A percentile compares a stretch with the other conserved stretches of the same genome.
These are phyloP conservation scores for Myanophis thanlyinensis DNA, from an alignment of 2,113 vertebrate species.

Conservation along the genomic window DNA sequence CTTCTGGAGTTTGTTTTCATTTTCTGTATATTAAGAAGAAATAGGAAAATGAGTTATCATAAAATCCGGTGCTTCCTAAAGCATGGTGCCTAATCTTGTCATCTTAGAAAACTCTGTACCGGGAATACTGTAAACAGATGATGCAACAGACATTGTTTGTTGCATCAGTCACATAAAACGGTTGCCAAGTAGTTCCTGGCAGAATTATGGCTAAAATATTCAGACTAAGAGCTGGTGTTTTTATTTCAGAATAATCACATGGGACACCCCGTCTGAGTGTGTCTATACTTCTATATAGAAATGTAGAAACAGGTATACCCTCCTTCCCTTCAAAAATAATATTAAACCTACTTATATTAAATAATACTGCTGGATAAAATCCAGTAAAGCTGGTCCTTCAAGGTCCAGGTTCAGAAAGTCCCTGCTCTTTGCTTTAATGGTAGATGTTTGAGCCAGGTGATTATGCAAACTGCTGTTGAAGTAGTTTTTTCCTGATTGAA, in stretches of 20 bases:
- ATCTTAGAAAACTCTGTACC: background rate
- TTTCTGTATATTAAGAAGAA: background rate
- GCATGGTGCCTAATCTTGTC: background rate
- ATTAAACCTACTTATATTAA: background rate
- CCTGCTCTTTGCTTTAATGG: background rate
- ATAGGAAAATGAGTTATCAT: background rate
- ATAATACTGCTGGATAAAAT: background rate
- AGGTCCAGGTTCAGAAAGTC: background rate
- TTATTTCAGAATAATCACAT: background rate
- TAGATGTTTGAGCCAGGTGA: background rate
- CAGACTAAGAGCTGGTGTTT: background rate
- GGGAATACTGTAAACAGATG: background rate
- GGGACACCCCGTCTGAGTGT: background rate
- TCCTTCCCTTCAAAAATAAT: background rate
- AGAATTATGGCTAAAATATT: background rate
- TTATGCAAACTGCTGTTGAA: background rate
- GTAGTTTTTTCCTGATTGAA: background rate
- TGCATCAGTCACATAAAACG: background rate
- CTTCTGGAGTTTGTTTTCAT: background rate
- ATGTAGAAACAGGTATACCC: background rate
- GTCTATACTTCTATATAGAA: background rate
- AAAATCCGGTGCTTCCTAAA: background rate
- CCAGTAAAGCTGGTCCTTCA: background rate
- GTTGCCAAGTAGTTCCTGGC: background rate
- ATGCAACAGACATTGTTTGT: background rate